Conservation (phyloP, 2,113 vertebrate genomes). For the Corythornis cristatus region DNA sequence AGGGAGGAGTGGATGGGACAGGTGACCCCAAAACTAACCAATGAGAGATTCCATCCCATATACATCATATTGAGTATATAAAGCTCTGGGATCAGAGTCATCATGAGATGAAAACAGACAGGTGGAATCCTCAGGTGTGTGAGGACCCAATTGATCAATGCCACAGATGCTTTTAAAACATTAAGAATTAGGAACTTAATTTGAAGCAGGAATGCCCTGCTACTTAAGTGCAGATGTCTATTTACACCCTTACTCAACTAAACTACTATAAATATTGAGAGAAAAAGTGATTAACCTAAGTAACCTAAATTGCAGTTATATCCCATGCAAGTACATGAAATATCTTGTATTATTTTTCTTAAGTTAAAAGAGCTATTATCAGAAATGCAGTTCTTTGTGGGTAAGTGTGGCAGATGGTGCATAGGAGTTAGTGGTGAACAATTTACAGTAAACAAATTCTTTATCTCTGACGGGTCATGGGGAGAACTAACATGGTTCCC, state of each 20-base stretch:
- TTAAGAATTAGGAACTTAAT: background rate
- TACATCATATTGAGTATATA: too few relatives aligned
- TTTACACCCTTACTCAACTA: background rate
- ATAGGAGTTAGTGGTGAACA: slow-evolving; percentile 80
- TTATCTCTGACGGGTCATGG: slow-evolving; percentile 91
- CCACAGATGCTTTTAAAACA: background rate
- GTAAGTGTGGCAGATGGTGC: slow-evolving; percentile 86
- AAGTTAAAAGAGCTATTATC: slow-evolving; percentile 78
- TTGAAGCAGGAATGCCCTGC: background rate
- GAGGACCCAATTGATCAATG: background rate
- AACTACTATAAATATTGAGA: background rate
- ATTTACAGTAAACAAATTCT: slow-evolving; percentile 96
- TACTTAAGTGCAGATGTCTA: background rate
- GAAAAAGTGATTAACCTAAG: background rate
- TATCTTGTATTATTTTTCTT: slow-evolving; percentile 55
- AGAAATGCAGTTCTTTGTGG: slow-evolving; percentile 71
- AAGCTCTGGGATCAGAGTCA: background rate
- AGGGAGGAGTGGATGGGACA: too few relatives aligned
- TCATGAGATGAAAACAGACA: background rate
- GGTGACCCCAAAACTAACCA: too few relatives aligned
- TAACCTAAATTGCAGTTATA: background rate
- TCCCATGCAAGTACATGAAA: background rate
- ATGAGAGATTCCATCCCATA: too few relatives aligned
- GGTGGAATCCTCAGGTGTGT: rapidly evolving
- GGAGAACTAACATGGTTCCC: slow-evolving; percentile 79